Evolutionary conservation across 2,888 invertebrate species (phyloP).

Genomic region (Chrysolina haemoptera): DNA sequence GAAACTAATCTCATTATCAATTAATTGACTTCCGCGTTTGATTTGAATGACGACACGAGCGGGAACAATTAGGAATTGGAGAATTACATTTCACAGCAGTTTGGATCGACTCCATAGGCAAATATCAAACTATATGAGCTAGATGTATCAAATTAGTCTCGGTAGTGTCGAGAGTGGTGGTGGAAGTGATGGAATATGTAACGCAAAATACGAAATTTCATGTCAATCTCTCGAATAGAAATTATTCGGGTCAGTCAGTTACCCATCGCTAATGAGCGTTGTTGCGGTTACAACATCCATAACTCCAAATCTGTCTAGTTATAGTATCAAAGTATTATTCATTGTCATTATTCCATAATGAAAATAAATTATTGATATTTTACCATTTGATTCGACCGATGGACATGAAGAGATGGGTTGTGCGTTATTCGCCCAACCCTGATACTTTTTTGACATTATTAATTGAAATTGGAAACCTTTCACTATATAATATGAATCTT

Average conservation of each 20-base stretch:
- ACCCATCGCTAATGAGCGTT: no score
- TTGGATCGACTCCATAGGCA: slow-evolving; percentile 44
- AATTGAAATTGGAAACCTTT: no score
- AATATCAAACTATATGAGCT: slow-evolving; percentile 44
- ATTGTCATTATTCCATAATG: no score
- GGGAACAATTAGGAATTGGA: slow-evolving; percentile 48
- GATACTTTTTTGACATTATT: no score
- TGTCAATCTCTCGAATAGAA: background rate
- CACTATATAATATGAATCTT: no score
- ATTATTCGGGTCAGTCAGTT: background rate
- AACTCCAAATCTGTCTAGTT: no score
- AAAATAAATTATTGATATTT: no score
- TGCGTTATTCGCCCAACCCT: no score
- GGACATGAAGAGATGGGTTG: no score
- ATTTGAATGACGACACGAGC: slow-evolving; percentile 50
- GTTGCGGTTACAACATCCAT: no score
- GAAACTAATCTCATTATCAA: slow-evolving; percentile 53
- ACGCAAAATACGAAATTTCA: background rate
- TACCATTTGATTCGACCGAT: no score
- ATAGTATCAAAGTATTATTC: no score
- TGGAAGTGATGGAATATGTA: background rate
- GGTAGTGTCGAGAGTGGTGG: background rate
- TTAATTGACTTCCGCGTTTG: slow-evolving; percentile 54
- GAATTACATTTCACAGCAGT: slow-evolving; percentile 48
- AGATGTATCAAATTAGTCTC: slow-evolving; percentile 34